A percentile compares a stretch with the other conserved stretches of the same genome.
These are phyloP conservation scores for Steatornis caripensis DNA, from an alignment of 2,113 vertebrate species.

Conservation along the genomic window DNA sequence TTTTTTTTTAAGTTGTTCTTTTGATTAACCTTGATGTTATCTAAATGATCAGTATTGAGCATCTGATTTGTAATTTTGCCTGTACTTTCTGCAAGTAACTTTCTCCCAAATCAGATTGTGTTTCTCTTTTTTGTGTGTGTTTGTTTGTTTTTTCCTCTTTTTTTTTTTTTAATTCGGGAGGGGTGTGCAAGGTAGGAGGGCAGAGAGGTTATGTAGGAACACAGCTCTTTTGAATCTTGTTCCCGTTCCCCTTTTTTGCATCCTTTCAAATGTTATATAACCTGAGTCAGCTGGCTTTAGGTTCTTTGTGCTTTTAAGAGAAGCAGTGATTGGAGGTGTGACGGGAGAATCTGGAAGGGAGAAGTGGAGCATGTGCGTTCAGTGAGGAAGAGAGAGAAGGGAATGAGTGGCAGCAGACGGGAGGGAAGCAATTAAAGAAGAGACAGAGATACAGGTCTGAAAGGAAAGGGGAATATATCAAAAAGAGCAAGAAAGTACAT, in stretches of 20 bases:
- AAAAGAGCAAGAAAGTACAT: neutral
- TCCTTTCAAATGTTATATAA: neutral
- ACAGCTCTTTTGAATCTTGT: neutral
- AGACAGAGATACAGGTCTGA: neutral
- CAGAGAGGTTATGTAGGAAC: neutral
- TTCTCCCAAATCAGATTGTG: neutral
- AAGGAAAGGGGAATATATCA: neutral
- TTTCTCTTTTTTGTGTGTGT: neutral
- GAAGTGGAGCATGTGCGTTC: neutral
- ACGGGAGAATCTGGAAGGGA: neutral
- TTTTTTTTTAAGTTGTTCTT: neutral
- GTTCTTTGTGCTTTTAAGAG: neutral
- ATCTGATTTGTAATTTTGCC: neutral
- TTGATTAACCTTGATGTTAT: slow-evolving; percentile 7
- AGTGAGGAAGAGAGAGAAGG: neutral
- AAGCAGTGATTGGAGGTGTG: neutral
- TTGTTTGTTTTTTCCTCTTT: too few species aligned
- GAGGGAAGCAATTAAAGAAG: neutral
- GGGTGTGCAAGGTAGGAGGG: neutral
- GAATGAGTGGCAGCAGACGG: neutral
- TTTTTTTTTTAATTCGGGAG: too few species aligned
- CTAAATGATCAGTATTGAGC: neutral
- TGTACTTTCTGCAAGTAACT: too few species aligned
- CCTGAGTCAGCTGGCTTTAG: neutral
- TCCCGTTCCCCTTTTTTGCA: neutral